A percentile compares a stretch with the other conserved stretches of the same genome.
phyloP scores from a whole-genome alignment of 1,140 invertebrate species.

The Brachionus rubens region DNA sequence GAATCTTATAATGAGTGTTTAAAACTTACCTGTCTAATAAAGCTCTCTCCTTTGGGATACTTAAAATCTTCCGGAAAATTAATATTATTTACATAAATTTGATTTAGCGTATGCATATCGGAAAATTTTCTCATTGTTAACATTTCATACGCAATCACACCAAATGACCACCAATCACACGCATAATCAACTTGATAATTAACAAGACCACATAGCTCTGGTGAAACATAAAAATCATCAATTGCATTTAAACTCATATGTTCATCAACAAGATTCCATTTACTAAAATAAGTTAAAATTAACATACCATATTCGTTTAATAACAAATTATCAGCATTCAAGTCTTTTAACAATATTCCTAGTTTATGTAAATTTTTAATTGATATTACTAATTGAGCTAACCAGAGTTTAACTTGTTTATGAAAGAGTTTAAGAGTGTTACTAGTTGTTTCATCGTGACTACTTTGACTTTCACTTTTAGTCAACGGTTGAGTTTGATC shows the following conservation, averaged over 20 bases:
- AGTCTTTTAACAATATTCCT: background rate
- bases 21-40: constrained; percentile 36
- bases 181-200: background rate
- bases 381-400: constrained; percentile 17
- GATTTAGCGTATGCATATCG: background rate
- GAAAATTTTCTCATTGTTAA: constrained; percentile 14
- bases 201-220: background rate
- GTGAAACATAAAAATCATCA: constrained; percentile 5
- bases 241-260: background rate
- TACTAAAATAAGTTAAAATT: constrained; percentile 25
- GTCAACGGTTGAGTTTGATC: background rate
- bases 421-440: background rate
- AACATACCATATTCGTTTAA: background rate
- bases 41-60: background rate
- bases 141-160: constrained; percentile 34
- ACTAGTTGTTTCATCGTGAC: background rate
- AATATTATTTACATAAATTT: constrained; percentile 7
- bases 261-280: constrained; percentile 32
- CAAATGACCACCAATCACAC: constrained; percentile 34
- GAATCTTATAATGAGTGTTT: background rate
- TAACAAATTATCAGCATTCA: background rate
- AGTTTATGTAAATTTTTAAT: constrained; percentile 31
- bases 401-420: constrained; percentile 18
- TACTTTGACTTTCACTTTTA: constrained; percentile 9
- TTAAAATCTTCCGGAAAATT: constrained; percentile 6